Conservation (phyloP, 2,888 invertebrate genomes). For the Patella depressa region DNA sequence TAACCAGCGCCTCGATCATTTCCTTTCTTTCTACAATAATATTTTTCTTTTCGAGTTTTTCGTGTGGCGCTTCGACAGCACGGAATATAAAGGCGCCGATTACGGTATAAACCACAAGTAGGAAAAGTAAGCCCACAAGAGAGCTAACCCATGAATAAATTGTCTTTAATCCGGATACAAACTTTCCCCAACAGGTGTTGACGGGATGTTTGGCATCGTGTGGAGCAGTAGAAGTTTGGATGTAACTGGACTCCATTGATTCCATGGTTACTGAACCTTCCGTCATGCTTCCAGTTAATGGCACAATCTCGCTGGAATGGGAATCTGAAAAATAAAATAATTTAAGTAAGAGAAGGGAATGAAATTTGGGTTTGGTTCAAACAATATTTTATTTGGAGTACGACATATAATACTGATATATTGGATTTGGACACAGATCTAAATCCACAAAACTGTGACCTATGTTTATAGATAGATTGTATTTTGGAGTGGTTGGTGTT, state of each 20-base stretch:
- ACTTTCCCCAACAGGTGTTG: neutral
- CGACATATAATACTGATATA: no score
- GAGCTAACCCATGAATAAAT: conserved; percentile 35
- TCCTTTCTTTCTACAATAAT: conserved; percentile 84
- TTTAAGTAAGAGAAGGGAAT: no score
- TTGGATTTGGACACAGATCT: no score
- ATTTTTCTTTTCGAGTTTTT: conserved; percentile 88
- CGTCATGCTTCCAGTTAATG: conserved; percentile 31
- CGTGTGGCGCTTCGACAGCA: conserved; percentile 86
- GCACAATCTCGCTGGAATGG: conserved; percentile 8
- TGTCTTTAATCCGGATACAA: neutral
- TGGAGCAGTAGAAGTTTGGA: conserved; percentile 19
- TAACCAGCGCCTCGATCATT: conserved; percentile 87
- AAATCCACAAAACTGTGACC: no score
- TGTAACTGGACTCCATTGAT: neutral
- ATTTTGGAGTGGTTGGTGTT: no score
- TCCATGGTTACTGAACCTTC: conserved; percentile 25
- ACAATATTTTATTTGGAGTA: no score
- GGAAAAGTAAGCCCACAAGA: conserved; percentile 80
- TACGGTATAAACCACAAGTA: conserved; percentile 84
- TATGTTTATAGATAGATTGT: no score
- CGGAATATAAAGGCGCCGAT: conserved; percentile 87
- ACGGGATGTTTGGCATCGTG: neutral
- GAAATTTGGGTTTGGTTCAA: no score
- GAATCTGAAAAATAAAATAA: neutral